phyloP scores from a whole-genome alignment of 2,888 invertebrate species.

The Drosophila mercatorum region DNA sequence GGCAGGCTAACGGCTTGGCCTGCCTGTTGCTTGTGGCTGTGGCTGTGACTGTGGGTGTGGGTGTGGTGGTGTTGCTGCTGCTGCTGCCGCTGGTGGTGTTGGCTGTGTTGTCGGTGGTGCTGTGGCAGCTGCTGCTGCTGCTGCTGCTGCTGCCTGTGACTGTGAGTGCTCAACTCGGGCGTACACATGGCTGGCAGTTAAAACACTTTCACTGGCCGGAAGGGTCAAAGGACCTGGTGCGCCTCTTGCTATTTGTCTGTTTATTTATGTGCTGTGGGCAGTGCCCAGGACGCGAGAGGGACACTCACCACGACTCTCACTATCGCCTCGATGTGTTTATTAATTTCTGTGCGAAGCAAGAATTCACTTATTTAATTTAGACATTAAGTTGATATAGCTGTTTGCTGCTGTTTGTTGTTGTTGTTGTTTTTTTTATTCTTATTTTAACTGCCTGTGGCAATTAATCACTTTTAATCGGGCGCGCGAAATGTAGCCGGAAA shows the following conservation, averaged over 20 bases:
- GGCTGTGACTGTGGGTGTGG: constrained; percentile 40
- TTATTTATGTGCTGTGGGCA: constrained; percentile 50
- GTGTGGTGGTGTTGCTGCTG: constrained; percentile 30
- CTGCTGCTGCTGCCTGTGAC: constrained; percentile 4
- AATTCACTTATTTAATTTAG: constrained; percentile 76
- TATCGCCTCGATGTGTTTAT: constrained; percentile 66
- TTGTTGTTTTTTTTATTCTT: constrained; percentile 27
- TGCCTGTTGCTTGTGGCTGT: constrained; percentile 41
- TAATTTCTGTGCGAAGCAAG: constrained; percentile 67
- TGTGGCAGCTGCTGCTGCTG: constrained; percentile 41
- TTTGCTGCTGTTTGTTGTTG: constrained; percentile 29
- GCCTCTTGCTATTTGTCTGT: constrained; percentile 17
- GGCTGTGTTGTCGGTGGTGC: constrained; percentile 39
- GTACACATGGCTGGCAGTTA: constrained; percentile 63
- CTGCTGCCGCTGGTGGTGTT: constrained; percentile 19
- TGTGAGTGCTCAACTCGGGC: constrained; percentile 44
- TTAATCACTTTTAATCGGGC: constrained; percentile 79
- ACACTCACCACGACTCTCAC: too few species aligned
- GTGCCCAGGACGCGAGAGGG: constrained; percentile 7
- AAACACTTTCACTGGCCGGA: constrained; percentile 53
- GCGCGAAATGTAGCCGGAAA: constrained; percentile 48
- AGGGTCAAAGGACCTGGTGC: neutral
- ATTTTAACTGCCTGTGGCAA: constrained; percentile 53
- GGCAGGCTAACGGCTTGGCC: constrained; percentile 31
- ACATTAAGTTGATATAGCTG: constrained; percentile 60